Percentiles rank a stretch among this genome's conserved stretches.
These are phyloP conservation scores for Prolemur simus DNA, from an alignment of 2,113 vertebrate genomes.

Conservation along the genomic window DNA sequence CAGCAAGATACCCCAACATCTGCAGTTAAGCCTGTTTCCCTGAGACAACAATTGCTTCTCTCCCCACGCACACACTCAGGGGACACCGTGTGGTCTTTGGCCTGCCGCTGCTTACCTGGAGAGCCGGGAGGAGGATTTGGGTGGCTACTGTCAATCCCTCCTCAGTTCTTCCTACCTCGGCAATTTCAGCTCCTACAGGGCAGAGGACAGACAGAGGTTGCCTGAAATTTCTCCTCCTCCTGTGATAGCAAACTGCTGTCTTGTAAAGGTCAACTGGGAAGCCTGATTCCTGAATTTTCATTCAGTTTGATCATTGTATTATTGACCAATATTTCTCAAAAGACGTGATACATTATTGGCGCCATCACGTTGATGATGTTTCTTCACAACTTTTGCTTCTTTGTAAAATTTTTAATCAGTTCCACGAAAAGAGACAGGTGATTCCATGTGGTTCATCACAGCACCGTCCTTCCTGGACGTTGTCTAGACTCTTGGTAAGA, in stretches of 20 bases:
- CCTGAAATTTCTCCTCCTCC: neutral
- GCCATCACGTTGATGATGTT: accelerated
- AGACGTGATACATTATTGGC: neutral
- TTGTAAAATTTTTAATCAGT: neutral
- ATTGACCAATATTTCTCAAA: neutral
- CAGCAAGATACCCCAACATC: neutral
- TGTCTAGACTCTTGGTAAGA: neutral
- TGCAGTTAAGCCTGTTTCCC: accelerated
- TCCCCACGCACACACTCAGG: neutral
- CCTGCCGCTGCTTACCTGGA: neutral
- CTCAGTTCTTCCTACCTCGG: neutral
- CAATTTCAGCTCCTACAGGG: neutral
- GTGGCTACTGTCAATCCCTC: neutral
- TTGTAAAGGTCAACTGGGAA: accelerated
- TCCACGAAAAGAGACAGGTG: neutral
- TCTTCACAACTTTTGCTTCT: neutral
- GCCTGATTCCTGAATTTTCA: accelerated
- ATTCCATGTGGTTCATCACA: accelerated
- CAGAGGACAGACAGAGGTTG: neutral
- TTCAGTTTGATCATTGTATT: neutral
- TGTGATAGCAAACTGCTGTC: neutral
- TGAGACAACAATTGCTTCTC: neutral
- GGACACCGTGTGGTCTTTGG: neutral
- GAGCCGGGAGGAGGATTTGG: neutral
- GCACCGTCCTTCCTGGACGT: accelerated